Evolutionary conservation across 2,113 vertebrate genomes (phyloP).

Genomic region (Carlito syrichta): DNA sequence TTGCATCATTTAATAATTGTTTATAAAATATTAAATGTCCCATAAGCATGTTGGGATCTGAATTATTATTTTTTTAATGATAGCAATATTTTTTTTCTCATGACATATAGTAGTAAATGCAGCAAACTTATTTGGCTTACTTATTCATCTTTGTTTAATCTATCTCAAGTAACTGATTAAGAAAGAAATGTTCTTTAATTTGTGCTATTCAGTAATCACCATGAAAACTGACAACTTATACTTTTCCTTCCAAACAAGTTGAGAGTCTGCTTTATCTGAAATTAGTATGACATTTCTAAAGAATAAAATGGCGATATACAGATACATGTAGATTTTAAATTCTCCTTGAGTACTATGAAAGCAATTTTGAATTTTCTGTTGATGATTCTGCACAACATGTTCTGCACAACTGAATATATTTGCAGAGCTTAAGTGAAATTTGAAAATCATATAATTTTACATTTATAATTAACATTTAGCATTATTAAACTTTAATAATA

Average conservation of each 20-base stretch:
- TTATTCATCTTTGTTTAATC: background rate
- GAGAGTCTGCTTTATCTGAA: background rate
- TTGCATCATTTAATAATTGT: background rate
- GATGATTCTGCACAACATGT: background rate
- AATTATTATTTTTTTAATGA: background rate
- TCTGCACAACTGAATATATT: background rate
- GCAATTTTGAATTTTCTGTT: background rate
- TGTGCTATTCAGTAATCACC: background rate
- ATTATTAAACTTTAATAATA: background rate
- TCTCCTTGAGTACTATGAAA: background rate
- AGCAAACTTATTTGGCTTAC: background rate
- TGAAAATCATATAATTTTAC: background rate
- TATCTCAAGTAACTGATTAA: background rate
- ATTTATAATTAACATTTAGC: too few relatives aligned
- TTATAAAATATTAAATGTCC: background rate
- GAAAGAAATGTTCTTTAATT: background rate
- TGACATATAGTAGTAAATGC: background rate
- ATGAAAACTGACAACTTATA: background rate
- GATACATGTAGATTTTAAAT: background rate
- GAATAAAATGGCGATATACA: constrained; percentile 14
- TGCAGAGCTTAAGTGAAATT: background rate
- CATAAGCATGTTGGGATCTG: background rate
- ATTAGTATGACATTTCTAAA: background rate
- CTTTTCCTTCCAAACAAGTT: background rate
- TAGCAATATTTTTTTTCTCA: background rate